A percentile compares a stretch with the other conserved stretches of the same genome.
These are phyloP conservation scores for Pristionchus exspectatus DNA, from an alignment of 2,888 invertebrate genomes.

Conservation along the genomic window DNA sequence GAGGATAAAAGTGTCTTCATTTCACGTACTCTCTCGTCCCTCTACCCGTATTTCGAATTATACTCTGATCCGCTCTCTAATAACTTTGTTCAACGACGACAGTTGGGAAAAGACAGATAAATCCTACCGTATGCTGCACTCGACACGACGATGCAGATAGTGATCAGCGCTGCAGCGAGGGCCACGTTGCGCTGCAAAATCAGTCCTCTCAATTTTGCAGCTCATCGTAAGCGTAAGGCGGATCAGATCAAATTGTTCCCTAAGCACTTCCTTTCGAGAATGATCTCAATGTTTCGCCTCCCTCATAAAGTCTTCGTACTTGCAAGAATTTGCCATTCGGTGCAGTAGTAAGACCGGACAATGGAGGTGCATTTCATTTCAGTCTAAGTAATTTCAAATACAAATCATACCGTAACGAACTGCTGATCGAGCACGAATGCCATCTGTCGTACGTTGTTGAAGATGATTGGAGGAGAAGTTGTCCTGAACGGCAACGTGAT, in stretches of 20 bases:
- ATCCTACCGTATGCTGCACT: not conserved
- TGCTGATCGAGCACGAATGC: not conserved
- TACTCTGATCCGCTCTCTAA: too few relatives aligned
- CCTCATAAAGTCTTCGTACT: too few relatives aligned
- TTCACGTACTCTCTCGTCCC: too few relatives aligned
- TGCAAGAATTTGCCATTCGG: too few relatives aligned
- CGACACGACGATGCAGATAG: not conserved
- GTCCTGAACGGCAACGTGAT: not conserved
- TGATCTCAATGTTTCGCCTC: too few relatives aligned
- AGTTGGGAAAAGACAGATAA: not conserved
- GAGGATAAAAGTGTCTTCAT: too few relatives aligned
- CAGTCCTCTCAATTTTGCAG: not conserved
- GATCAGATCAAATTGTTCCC: too few relatives aligned
- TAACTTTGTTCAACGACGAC: not conserved
- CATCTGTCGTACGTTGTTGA: constrained; percentile 17
- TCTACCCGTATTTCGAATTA: too few relatives aligned
- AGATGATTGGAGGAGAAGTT: not conserved
- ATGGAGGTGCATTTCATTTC: not conserved
- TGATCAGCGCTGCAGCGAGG: constrained; percentile 11
- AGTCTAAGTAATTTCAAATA: too few relatives aligned
- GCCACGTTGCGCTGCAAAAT: constrained; percentile 28
- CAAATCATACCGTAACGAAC: constrained; percentile 1
- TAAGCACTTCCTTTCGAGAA: too few relatives aligned
- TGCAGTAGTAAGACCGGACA: too few relatives aligned
- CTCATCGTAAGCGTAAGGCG: too few relatives aligned